Evolutionary conservation across 2,888 invertebrate species (phyloP), one percentile per base, ranked within the genome.

Genomic region (Synanthedon tipuliformis): DNA sequence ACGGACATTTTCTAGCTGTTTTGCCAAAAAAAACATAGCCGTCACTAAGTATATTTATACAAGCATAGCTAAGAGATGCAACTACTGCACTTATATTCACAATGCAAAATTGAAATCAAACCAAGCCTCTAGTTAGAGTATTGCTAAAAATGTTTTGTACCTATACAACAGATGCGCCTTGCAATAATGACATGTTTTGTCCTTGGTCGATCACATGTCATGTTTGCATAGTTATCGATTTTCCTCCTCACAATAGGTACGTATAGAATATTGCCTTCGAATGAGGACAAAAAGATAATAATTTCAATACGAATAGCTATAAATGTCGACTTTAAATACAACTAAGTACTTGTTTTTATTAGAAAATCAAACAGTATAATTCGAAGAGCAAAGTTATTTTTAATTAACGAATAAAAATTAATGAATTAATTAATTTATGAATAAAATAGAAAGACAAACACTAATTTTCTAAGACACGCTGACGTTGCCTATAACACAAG

Each of bases 31-130:
- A 34, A 7, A 34, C 8, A 7, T 34, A 34, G 8, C 8, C 7
- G 27, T 3, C 27, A 8, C 27, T 8, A n/a, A n/a, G n/a, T n/a
- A 0, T 34, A 34, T 34, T 34, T 10, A 34, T 10, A 34, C 34
- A 8, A 34, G 34, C 34, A 34, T 34, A 34, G 8, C 34, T 34
- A 34, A 10, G 1, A 34, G 10, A 34, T 10, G 10, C 7, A 34
- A 34, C 34, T 34, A 34, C 3, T 34, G 10, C 34, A 34, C 34
- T 34, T 34, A 34, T 34, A 34, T 34, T 55, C 34, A 57, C 65
- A 62, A 69, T 67, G 70, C 66, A 68, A 78, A 77, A 82, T 69
- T 74, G 64, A 80, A 73, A 69, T 79, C 71, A 80, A 75, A 79
- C 72, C 76, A 81, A 81, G 82, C 81, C 66, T 68, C 60, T 65